phyloP scores from a whole-genome alignment of 2,888 invertebrate genomes.

The Cheilosia vulpina region DNA sequence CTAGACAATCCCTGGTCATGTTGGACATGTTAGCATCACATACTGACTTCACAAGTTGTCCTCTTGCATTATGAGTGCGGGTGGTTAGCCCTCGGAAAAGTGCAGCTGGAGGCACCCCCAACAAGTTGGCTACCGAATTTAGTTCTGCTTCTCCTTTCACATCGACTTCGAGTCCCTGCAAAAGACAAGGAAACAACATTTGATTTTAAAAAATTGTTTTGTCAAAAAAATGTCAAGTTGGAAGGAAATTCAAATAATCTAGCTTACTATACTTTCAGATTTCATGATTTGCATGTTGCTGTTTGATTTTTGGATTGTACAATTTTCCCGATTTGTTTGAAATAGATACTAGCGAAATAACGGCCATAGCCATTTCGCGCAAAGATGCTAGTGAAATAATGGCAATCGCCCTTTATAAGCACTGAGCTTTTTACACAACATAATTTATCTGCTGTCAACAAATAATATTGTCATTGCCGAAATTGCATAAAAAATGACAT shows the following conservation, averaged over 20 bases:
- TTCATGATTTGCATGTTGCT: too few species aligned
- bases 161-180: slow-evolving; percentile 88
- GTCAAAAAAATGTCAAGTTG: too few species aligned
- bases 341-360: too few species aligned
- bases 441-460: too few species aligned
- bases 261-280: too few species aligned
- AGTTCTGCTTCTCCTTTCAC: slow-evolving; percentile 93
- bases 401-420: neutral
- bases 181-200: slow-evolving; percentile 15
- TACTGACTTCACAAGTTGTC: slow-evolving; percentile 91
- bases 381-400: neutral
- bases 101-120: slow-evolving; percentile 86
- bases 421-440: too few species aligned
- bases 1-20: slow-evolving; percentile 94
- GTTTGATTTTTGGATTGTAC: too few species aligned
- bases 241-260: too few species aligned
- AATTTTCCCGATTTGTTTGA: too few species aligned
- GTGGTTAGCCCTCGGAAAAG: slow-evolving; percentile 91
- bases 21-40: slow-evolving; percentile 94
- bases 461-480: too few species aligned
- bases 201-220: neutral
- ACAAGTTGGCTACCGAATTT: slow-evolving; percentile 92
- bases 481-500: neutral
- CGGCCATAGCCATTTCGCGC: neutral
- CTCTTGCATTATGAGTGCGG: slow-evolving; percentile 90